phyloP scores from a whole-genome alignment of 2,797 vertebrate genomes.

The Gallinago stenura region DNA sequence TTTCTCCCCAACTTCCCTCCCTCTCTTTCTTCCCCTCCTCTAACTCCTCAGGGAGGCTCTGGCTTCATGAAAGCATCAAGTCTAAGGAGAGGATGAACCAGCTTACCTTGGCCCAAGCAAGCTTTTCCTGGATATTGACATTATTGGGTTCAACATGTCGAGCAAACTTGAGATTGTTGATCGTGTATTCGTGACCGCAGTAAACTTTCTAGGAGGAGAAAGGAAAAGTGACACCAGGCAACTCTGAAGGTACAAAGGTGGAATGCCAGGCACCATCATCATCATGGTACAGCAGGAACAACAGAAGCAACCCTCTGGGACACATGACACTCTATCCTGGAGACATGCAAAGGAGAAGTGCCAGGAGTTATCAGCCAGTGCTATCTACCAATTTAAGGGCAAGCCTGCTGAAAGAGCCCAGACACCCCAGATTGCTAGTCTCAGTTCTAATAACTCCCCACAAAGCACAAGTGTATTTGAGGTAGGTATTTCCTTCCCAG shows the following conservation, averaged over 20 bases:
- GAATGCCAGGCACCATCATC: not conserved
- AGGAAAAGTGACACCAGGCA: not conserved
- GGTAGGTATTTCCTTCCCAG: not conserved
- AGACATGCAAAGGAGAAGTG: not conserved
- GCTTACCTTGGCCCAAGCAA: conserved; percentile 94
- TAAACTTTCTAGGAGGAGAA: conserved; percentile 86
- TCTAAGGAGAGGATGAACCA: not conserved
- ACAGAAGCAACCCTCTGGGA: not conserved
- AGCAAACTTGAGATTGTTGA: conserved; percentile 97
- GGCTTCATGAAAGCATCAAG: not conserved
- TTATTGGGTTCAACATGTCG: conserved; percentile 93
- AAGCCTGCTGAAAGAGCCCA: not conserved
- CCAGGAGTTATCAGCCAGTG: not conserved
- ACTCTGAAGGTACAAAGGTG: not conserved
- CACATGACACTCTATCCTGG: not conserved
- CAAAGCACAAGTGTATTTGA: not conserved
- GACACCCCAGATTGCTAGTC: not conserved
- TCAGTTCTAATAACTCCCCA: not conserved
- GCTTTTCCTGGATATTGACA: conserved; percentile 84
- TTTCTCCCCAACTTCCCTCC: not conserved
- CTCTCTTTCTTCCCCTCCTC: not conserved
- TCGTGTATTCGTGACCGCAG: conserved; percentile 96
- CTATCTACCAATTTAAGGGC: not conserved
- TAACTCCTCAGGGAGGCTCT: not conserved
- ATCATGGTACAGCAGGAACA: not conserved